Conservation (phyloP, 2,113 vertebrate species). For the Melanostigma gelatinosum region DNA sequence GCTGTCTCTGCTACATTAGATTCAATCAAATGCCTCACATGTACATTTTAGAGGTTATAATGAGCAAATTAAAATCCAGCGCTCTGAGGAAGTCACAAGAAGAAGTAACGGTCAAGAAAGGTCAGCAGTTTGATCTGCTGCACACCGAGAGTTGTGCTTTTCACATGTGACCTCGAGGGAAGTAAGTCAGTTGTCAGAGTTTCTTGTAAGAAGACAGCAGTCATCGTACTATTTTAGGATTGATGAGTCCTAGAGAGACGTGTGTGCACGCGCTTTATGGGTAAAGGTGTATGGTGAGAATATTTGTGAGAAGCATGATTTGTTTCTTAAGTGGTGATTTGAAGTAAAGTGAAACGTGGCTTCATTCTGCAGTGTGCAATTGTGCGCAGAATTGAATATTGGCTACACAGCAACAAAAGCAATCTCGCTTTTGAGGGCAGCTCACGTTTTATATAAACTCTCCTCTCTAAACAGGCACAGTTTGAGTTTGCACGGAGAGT, state of each 20-base stretch:
- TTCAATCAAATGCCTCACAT: neutral
- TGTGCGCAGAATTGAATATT: constrained; percentile 18
- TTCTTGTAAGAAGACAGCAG: constrained; percentile 18
- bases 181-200: constrained; percentile 41
- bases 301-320: constrained; percentile 27
- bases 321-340: constrained; percentile 20
- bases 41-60: neutral
- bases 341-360: neutral
- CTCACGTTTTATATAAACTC: constrained; percentile 27
- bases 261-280: constrained; percentile 4
- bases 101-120: neutral
- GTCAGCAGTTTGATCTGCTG: neutral
- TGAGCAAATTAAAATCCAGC: neutral
- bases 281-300: neutral
- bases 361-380: neutral
- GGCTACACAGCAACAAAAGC: neutral
- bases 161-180: constrained; percentile 57
- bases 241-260: constrained; percentile 25
- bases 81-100: neutral
- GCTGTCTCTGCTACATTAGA: neutral
- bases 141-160: constrained; percentile 1
- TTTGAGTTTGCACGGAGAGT: constrained; percentile 16
- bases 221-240: constrained; percentile 48
- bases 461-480: constrained; percentile 19
- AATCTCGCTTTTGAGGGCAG: neutral